Evolutionary conservation across 2,113 vertebrate genomes (phyloP).

Genomic region (Otocyon megalotis): DNA sequence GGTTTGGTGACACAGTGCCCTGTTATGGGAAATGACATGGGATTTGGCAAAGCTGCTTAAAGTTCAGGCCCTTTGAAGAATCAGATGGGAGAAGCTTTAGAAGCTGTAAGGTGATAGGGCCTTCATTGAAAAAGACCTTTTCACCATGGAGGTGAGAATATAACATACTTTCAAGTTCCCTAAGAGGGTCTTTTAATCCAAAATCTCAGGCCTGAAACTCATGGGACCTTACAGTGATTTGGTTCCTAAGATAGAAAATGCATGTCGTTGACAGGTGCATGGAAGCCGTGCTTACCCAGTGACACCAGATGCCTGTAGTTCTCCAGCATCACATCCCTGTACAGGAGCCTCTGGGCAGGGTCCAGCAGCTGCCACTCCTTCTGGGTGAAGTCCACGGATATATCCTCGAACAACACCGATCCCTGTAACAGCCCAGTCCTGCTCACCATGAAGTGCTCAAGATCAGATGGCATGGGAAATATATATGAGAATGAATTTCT

Average conservation of each 20-base stretch:
- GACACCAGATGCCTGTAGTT: conserved; percentile 35
- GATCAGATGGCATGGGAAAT: neutral
- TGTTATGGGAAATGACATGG: neutral
- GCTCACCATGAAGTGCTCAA: neutral
- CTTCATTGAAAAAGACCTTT: neutral
- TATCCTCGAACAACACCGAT: neutral
- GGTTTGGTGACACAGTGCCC: conserved; percentile 38
- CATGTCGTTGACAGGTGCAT: fast-evolving
- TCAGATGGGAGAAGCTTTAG: neutral
- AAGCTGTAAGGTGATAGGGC: neutral
- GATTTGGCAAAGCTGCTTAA: neutral
- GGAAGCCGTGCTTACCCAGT: conserved; percentile 25
- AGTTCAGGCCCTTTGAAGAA: neutral
- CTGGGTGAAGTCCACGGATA: conserved; percentile 50
- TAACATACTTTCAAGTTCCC: neutral
- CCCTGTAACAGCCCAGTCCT: neutral
- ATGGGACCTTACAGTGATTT: neutral
- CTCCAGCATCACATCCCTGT: conserved; percentile 63
- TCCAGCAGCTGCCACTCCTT: conserved; percentile 66
- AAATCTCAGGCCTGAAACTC: neutral
- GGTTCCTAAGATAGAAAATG: neutral
- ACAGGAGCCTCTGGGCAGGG: conserved; percentile 21
- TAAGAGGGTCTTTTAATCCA: neutral
- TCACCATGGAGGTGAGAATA: neutral
- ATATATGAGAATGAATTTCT: fast-evolving